Percentiles rank a stretch among this genome's conserved stretches.
These are phyloP conservation scores for Diadophis punctatus DNA, from an alignment of 2,113 vertebrate genomes.

Conservation along the genomic window DNA sequence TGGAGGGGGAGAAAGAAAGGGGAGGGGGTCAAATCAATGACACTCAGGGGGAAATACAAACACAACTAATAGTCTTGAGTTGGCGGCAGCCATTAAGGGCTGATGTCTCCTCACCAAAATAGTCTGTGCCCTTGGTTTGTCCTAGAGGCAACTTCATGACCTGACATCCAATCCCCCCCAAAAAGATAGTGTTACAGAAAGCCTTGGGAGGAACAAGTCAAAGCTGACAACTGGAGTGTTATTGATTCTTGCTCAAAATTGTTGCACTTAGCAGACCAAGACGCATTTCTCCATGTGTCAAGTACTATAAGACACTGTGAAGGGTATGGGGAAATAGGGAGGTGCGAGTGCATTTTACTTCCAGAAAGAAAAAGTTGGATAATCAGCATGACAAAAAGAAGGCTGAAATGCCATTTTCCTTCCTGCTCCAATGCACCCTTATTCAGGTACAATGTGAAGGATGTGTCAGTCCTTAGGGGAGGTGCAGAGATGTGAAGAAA, in stretches of 20 bases:
- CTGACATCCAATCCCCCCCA: background rate
- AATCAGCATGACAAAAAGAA: slow-evolving; percentile 25
- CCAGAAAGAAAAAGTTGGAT: slow-evolving; percentile 16
- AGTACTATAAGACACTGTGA: background rate
- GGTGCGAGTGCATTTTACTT: background rate
- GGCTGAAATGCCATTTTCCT: slow-evolving; percentile 12
- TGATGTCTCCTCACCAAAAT: background rate
- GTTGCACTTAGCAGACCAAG: slow-evolving; percentile 32
- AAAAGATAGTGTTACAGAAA: background rate
- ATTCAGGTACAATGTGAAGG: background rate
- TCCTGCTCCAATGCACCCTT: slow-evolving; percentile 14
- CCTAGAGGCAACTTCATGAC: background rate
- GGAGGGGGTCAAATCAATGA: background rate
- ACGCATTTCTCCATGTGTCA: background rate
- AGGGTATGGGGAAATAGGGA: background rate
- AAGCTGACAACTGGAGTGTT: slow-evolving; percentile 28
- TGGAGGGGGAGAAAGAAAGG: background rate
- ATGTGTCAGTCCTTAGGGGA: background rate
- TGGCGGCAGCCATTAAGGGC: background rate
- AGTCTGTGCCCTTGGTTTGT: slow-evolving; percentile 1
- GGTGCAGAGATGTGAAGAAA: background rate
- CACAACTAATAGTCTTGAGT: background rate
- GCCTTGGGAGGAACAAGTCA: slow-evolving; percentile 15
- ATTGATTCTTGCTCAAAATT: slow-evolving; percentile 32
- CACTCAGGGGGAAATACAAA: background rate